Conservation (phyloP, 2,113 vertebrate species). For the Antechinus stuartii region DNA sequence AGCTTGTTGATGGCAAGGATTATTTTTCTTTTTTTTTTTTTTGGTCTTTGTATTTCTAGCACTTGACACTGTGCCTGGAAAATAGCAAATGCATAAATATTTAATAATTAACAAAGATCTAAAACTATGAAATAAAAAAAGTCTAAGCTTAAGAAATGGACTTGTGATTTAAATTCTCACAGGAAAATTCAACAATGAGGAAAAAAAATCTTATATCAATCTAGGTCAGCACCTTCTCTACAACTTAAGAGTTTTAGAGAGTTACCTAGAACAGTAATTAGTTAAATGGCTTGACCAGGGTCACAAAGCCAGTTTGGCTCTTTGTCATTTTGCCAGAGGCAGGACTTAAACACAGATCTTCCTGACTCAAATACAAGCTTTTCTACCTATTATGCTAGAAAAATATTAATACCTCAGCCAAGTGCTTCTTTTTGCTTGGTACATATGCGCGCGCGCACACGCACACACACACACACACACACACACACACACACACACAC, state of each 20-base stretch:
- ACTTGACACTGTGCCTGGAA: not conserved
- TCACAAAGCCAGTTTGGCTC: not conserved
- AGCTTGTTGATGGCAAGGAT: not conserved
- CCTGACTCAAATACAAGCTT: not conserved
- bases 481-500: not conserved
- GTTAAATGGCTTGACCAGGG: not conserved
- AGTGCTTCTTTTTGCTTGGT: not conserved
- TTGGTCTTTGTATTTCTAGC: not conserved
- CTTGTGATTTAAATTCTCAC: not conserved
- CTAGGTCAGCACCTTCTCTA: not conserved
- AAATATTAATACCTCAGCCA: too few species aligned
- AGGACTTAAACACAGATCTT: not conserved
- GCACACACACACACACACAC: not conserved
- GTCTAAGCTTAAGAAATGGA: not conserved
- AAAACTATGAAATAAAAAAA: not conserved
- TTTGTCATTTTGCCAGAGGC: not conserved
- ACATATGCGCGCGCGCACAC: accelerated
- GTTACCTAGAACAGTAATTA: not conserved
- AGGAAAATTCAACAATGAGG: not conserved
- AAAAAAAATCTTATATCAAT: not conserved
- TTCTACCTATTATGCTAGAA: too few species aligned
- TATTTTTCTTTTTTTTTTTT: not conserved
- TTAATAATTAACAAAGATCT: slow-evolving; percentile 10
- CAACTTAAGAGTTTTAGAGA: not conserved
- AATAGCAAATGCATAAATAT: not conserved